A percentile compares a stretch with the other conserved stretches of the same genome.
phyloP scores from a whole-genome alignment of 2,113 vertebrate species.

The Uropsilus gracilis region DNA sequence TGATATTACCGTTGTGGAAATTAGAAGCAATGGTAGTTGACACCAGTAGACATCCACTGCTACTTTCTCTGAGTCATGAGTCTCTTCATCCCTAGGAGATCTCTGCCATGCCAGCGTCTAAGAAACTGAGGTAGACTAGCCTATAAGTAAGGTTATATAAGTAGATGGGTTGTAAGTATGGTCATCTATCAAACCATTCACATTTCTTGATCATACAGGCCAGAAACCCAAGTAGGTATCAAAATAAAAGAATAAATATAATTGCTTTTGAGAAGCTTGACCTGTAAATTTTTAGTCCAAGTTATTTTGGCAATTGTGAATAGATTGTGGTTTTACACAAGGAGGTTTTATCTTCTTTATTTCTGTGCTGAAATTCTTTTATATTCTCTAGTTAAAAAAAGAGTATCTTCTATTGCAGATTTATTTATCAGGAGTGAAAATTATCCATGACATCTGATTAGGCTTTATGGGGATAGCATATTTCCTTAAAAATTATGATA shows the following conservation, averaged over 20 bases:
- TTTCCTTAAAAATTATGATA: not conserved
- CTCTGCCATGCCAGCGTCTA: not conserved
- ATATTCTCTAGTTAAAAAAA: not conserved
- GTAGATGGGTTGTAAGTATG: not conserved
- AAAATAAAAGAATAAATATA: not conserved
- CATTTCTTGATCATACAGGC: not conserved
- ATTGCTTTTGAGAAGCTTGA: not conserved
- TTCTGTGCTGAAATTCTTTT: not conserved
- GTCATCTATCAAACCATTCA: not conserved
- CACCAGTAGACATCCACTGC: not conserved
- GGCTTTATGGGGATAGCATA: not conserved
- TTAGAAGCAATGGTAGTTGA: not conserved
- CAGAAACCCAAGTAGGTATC: not conserved
- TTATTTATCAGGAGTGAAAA: not conserved
- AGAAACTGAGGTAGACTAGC: not conserved
- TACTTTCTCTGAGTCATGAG: not conserved
- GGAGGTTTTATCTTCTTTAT: not conserved
- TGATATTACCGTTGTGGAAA: not conserved
- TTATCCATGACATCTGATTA: not conserved
- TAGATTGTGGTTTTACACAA: not conserved
- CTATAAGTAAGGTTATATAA: not conserved
- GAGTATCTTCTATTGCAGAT: not conserved
- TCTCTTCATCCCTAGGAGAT: not conserved
- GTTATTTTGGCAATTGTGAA: not conserved
- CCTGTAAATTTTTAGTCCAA: not conserved